These are phyloP conservation scores for Rhagologus leucostigma DNA, from an alignment of 2,113 vertebrate genomes.

Conservation along the genomic window DNA sequence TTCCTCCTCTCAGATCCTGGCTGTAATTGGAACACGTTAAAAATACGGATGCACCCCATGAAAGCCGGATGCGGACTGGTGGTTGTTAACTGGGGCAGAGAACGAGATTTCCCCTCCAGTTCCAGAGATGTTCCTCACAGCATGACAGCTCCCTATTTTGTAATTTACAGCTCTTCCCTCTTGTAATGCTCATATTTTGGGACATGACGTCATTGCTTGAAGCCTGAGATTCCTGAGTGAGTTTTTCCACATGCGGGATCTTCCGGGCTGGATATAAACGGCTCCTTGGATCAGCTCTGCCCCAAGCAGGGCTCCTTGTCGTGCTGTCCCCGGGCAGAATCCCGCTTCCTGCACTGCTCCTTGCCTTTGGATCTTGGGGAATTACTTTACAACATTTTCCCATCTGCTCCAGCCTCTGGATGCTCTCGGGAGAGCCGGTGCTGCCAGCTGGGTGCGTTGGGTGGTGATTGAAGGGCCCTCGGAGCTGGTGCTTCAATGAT, in stretches of 20 bases:
- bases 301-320: background rate
- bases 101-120: background rate
- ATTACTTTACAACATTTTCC: background rate
- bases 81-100: background rate
- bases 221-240: background rate
- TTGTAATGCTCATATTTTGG: background rate
- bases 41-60: background rate
- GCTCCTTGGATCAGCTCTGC: background rate
- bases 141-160: background rate
- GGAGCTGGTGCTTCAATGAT: background rate
- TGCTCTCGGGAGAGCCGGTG: rapidly evolving
- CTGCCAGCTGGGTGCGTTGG: background rate
- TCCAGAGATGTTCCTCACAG: background rate
- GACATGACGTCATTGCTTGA: background rate
- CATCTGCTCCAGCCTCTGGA: background rate
- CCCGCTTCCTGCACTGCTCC: background rate
- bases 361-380: background rate
- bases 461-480: background rate
- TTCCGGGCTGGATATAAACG: background rate
- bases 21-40: background rate
- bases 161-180: background rate
- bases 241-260: background rate
- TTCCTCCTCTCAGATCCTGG: background rate
- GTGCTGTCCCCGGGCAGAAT: background rate
- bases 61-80: background rate